phyloP scores from a whole-genome alignment of 2,888 invertebrate species.

The Diploptera punctata region DNA sequence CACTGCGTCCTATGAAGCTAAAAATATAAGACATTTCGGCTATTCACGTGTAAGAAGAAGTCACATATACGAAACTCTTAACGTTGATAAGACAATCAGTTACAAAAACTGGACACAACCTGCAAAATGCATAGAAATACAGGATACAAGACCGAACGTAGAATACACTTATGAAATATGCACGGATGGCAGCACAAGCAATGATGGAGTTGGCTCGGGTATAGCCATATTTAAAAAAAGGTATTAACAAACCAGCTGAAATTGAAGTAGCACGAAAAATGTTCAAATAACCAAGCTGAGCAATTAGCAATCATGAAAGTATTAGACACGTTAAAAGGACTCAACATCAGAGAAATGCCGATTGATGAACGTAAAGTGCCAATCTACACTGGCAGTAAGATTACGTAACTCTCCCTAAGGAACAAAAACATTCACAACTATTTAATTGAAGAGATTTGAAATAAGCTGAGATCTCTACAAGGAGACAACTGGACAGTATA shows the following conservation, averaged over 20 bases:
- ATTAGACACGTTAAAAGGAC: not conserved
- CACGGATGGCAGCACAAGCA: slow-evolving; percentile 5
- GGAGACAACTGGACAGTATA: no score
- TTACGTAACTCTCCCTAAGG: not conserved
- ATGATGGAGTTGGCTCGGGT: not conserved
- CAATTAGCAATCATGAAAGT: not conserved
- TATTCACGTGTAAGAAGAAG: no score
- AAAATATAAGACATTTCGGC: no score
- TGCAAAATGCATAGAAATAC: not conserved
- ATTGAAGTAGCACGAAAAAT: not conserved
- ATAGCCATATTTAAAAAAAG: not conserved
- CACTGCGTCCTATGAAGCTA: no score
- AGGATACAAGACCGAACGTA: not conserved
- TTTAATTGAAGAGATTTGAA: not conserved
- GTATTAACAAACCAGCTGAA: not conserved
- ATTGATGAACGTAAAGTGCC: not conserved
- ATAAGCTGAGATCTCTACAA: not conserved
- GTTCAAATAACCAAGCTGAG: not conserved
- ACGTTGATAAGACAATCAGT: no score
- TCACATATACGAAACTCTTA: no score
- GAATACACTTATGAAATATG: not conserved
- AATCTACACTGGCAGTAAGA: not conserved
- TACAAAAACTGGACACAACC: not conserved
- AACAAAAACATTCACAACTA: not conserved
- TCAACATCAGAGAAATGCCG: not conserved